Base-by-base conservation (phyloP, 2,797 vertebrate species). In the Gymnocypris eckloni region DNA sequence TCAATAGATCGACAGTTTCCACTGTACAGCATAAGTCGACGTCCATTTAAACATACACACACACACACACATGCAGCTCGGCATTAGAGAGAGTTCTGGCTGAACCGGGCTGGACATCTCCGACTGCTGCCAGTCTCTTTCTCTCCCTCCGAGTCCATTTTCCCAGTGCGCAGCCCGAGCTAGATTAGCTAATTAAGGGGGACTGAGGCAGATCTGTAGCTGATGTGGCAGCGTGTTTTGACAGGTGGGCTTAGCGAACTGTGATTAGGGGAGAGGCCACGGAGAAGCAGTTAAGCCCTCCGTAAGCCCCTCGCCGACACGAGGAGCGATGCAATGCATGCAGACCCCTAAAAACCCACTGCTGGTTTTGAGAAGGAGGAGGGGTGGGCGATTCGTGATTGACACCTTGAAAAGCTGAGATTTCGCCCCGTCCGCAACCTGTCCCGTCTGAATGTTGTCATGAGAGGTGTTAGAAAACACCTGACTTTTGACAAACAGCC, bases 1-100 rank as follows among this genome's bases (percentile, higher is more conserved):
- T 95, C 93, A 86, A 94, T 95, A 92, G 92, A 94, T 95, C 93
- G 86, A 95, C 94, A 88, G 89, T 88, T 81, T 78, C 22, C 83
- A 79, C 50, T 85, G 83, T 85, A 79, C 66, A 85, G 52, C 72
- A 77, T 67, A 77, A 69, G 75, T 85, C 83, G 22, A 77, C 83
- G 77, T 87, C 88, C 82, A 79, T 72, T 82, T 28, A 84, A 75
- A 80, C 86, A 84, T 89, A 48, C 88, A n/a, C 37, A 43, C 89
- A 48, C 89, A 69, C 86, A 71, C 45, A 45, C 59, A 54, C 87
- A 64, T 82, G 52, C 79, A 76, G 25, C 54, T 48, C 79, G 3
- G 76, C 37, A n/a, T 59, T 79, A 73, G 12, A 28, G 12, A 37
- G 81, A 12, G 70, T 61, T 48, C 70, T 50, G 81, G 81, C 70